A percentile compares a stretch with the other conserved stretches of the same genome.
phyloP scores from a whole-genome alignment of 1,140 invertebrate species.

The Panagrolaimus sp. region DNA sequence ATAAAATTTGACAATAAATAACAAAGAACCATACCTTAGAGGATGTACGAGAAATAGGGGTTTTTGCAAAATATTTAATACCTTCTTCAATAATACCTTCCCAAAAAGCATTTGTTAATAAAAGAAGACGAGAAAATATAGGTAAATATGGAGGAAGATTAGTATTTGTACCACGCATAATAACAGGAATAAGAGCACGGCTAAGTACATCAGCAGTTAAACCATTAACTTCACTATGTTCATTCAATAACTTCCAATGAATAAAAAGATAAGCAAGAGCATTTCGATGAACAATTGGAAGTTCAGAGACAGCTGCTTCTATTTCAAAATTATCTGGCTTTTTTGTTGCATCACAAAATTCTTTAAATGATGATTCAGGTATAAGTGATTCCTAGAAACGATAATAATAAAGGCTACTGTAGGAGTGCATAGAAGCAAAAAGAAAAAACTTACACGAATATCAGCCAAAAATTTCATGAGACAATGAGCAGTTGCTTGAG shows the following conservation, averaged over 20 bases:
- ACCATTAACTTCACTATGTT: constrained; percentile 19
- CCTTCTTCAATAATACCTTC: too few relatives aligned
- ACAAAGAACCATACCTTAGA: too few relatives aligned
- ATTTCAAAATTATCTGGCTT: constrained; percentile 57
- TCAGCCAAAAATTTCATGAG: constrained; percentile 20
- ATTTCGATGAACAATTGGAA: constrained; percentile 78
- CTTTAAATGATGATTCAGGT: constrained; percentile 68
- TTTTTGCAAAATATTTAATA: too few relatives aligned
- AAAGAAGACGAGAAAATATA: too few relatives aligned
- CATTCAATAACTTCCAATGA: constrained; percentile 68
- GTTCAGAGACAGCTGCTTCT: constrained; percentile 67
- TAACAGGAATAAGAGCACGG: neutral
- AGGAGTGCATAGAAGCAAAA: too few relatives aligned
- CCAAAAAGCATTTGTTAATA: too few relatives aligned
- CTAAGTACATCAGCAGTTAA: neutral
- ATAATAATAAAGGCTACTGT: too few relatives aligned
- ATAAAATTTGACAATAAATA: too few relatives aligned
- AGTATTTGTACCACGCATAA: neutral
- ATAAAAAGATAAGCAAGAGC: constrained; percentile 76
- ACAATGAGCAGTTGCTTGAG: constrained; percentile 71
- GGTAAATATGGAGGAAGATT: too few relatives aligned
- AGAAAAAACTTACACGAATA: constrained; percentile 12
- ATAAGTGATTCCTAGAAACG: constrained; percentile 70
- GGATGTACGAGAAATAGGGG: too few relatives aligned
- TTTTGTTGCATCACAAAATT: constrained; percentile 66